A percentile compares a stretch with the other conserved stretches of the same genome.
These are phyloP conservation scores for Enteromius afrohamiltoni DNA, from an alignment of 2,797 vertebrate species.

Conservation along the genomic window DNA sequence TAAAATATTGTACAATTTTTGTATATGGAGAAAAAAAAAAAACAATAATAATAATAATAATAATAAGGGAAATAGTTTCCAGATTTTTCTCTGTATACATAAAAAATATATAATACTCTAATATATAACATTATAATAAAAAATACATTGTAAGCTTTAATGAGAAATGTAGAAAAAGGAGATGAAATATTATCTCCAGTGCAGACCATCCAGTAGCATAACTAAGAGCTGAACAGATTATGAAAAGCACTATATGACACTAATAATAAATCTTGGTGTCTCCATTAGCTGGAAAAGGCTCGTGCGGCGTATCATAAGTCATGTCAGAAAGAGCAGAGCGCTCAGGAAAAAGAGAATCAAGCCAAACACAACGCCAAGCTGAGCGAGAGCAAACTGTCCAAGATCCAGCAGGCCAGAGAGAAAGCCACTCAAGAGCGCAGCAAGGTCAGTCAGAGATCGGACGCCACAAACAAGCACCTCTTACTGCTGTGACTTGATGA, in stretches of 20 bases:
- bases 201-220: not conserved
- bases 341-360: slow-evolving; percentile 77
- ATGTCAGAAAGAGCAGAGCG: slow-evolving; percentile 78
- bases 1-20: too few species aligned
- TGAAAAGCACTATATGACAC: not conserved
- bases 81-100: not conserved
- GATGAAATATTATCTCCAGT: not conserved
- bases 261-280: slow-evolving; percentile 11
- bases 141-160: not conserved
- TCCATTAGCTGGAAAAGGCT: slow-evolving; percentile 78
- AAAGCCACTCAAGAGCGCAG: slow-evolving; percentile 75
- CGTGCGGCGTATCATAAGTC: slow-evolving; percentile 76
- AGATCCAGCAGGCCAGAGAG: slow-evolving; percentile 75
- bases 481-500: not conserved
- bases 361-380: slow-evolving; percentile 73
- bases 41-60: too few species aligned
- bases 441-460: slow-evolving; percentile 70
- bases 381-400: slow-evolving; percentile 78
- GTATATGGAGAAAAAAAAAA: too few species aligned
- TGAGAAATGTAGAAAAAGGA: not conserved
- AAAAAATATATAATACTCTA: not conserved
- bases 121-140: not conserved
- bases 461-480: not conserved
- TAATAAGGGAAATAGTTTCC: not conserved
- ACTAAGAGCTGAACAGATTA: not conserved